Conservation (phyloP, 2,888 invertebrate species). For the Meiosimyza platycephala region DNA sequence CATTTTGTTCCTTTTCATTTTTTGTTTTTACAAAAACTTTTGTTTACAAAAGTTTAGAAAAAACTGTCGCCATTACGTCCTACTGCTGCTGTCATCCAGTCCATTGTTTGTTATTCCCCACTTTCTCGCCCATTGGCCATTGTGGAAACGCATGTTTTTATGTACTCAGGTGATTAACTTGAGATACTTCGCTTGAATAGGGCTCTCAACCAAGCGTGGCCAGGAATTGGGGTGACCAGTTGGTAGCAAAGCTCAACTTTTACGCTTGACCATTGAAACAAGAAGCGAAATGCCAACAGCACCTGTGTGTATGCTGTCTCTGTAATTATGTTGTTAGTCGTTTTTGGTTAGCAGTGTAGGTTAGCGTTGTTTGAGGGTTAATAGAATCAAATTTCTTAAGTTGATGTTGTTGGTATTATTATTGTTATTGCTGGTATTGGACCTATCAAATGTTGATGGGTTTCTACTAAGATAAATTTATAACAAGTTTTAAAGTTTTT, state of each 20-base stretch:
- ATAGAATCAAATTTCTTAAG: too few species aligned
- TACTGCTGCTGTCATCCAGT: not conserved
- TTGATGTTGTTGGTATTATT: too few species aligned
- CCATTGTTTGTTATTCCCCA: not conserved
- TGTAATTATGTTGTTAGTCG: too few species aligned
- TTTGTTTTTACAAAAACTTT: not conserved
- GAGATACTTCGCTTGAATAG: conserved; percentile 11
- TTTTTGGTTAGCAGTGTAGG: too few species aligned
- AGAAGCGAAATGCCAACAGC: not conserved
- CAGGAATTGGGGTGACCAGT: too few species aligned
- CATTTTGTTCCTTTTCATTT: conserved; percentile 8
- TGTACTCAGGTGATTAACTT: conserved; percentile 24
- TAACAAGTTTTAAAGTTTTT: too few species aligned
- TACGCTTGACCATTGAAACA: conserved; percentile 14
- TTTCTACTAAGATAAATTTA: too few species aligned
- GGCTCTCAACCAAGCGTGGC: not conserved
- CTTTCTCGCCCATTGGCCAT: too few species aligned
- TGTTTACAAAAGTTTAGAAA: not conserved
- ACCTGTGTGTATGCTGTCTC: too few species aligned
- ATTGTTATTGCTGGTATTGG: too few species aligned
- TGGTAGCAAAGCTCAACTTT: not conserved
- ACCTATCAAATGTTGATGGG: too few species aligned
- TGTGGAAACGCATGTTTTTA: conserved; percentile 19
- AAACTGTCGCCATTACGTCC: conserved; percentile 11
- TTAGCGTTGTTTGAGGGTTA: too few species aligned